Evolutionary conservation across 2,888 invertebrate species (phyloP).

Genomic region (Pseudococcus longispinus): DNA sequence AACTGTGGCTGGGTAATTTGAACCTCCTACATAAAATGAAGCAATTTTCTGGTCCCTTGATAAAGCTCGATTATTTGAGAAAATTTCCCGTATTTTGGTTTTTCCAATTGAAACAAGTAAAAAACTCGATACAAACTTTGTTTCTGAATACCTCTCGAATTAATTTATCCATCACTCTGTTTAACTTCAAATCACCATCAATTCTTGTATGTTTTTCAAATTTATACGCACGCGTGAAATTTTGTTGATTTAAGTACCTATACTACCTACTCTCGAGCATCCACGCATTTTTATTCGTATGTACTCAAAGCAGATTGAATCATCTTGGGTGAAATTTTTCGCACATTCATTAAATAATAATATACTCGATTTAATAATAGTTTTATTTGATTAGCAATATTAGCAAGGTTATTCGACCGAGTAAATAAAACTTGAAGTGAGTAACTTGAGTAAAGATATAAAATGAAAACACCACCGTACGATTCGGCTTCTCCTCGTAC

Average conservation of each 20-base stretch:
- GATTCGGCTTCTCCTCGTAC: neutral
- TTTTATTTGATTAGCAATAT: slow-evolving; percentile 22
- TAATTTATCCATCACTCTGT: no score
- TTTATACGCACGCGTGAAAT: no score
- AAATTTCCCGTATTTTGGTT: no score
- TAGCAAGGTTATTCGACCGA: neutral
- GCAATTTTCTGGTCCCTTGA: no score
- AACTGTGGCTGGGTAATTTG: no score
- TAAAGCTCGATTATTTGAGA: no score
- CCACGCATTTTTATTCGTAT: neutral
- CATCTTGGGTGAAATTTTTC: neutral
- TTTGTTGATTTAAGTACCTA: neutral
- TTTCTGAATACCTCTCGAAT: no score
- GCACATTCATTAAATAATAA: slow-evolving; percentile 5
- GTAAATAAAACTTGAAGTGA: neutral
- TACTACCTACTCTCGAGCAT: neutral
- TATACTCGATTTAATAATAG: neutral
- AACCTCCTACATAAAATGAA: no score
- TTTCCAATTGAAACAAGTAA: no score
- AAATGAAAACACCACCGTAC: neutral
- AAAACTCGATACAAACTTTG: no score
- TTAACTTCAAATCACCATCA: no score
- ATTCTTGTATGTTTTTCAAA: no score
- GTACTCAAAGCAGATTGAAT: neutral
- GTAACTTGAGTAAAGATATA: neutral